phyloP scores from a whole-genome alignment of 2,113 vertebrate genomes.

The Neotoma lepida region DNA sequence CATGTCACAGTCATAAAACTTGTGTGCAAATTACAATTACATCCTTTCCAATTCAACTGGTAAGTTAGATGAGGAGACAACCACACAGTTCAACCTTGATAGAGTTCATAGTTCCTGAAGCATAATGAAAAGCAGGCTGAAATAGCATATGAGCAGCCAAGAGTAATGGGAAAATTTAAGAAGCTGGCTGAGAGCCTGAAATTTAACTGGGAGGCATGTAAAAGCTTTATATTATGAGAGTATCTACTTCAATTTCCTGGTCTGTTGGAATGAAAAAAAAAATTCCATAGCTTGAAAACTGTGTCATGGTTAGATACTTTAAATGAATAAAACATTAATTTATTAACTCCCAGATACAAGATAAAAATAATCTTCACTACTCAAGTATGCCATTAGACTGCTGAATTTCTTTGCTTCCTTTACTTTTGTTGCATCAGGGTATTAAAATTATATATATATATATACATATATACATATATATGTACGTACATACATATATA shows the following conservation, averaged over 20 bases:
- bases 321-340: background rate
- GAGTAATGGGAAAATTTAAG: background rate
- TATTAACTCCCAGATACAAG: background rate
- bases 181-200: background rate
- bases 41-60: constrained; percentile 42
- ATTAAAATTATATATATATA: background rate
- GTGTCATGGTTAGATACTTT: background rate
- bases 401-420: background rate
- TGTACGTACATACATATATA: background rate
- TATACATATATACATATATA: background rate
- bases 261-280: background rate
- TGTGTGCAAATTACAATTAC: constrained; percentile 14
- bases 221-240: constrained; percentile 3
- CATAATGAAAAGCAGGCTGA: background rate
- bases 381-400: background rate
- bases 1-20: constrained; percentile 65
- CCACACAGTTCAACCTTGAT: constrained; percentile 37
- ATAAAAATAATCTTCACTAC: background rate
- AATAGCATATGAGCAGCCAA: constrained; percentile 48
- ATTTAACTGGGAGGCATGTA: background rate
- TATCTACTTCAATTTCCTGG: background rate
- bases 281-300: background rate
- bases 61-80: constrained; percentile 51
- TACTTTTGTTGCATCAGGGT: background rate
- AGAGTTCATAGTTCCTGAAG: constrained; percentile 57